These are phyloP conservation scores for Manis crassicaudata DNA, from an alignment of 2,797 vertebrate species.

Conservation along the genomic window DNA sequence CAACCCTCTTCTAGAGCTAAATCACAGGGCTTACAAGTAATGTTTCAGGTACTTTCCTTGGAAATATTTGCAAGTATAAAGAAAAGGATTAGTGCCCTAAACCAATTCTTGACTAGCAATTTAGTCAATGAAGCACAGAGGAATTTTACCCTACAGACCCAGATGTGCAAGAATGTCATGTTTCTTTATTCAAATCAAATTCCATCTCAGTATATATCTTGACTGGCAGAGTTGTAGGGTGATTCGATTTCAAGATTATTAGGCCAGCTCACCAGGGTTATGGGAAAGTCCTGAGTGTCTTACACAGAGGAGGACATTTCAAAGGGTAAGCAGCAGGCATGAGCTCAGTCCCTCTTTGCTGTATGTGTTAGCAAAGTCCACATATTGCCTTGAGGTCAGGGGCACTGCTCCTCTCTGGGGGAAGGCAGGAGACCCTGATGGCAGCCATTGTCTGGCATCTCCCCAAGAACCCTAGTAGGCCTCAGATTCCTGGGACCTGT, in stretches of 20 bases:
- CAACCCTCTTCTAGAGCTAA: not conserved
- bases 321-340: not conserved
- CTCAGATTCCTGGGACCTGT: not conserved
- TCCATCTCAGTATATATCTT: not conserved
- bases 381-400: not conserved
- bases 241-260: not conserved
- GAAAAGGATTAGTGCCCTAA: not conserved
- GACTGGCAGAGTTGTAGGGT: not conserved
- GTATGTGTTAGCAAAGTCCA: not conserved
- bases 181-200: constrained; percentile 14
- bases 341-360: not conserved
- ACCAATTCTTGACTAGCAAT: not conserved
- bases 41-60: not conserved
- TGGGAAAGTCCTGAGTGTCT: not conserved
- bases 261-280: not conserved
- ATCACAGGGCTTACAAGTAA: not conserved
- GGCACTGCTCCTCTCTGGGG: not conserved
- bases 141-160: not conserved
- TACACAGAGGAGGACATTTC: not conserved
- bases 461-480: not conserved
- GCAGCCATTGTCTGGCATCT: not conserved
- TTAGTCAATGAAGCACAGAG: not conserved
- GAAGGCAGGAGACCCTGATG: not conserved
- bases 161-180: not conserved
- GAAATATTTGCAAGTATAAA: not conserved